Evolutionary conservation across 2,113 vertebrate genomes (phyloP).

Genomic region (Lathamus discolor): DNA sequence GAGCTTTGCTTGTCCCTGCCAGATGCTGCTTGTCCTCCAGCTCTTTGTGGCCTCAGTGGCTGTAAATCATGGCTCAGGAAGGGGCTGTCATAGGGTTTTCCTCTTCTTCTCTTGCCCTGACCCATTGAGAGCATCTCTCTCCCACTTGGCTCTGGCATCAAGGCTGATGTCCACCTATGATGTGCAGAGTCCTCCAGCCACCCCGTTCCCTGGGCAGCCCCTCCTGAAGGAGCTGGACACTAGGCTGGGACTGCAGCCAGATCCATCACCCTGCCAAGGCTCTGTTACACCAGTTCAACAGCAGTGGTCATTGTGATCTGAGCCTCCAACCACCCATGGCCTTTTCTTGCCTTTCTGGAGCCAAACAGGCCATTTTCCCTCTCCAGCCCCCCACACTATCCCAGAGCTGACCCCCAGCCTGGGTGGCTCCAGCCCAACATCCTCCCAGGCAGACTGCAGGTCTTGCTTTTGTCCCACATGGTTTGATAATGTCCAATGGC

Average conservation of each 20-base stretch:
- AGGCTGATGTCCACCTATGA: neutral
- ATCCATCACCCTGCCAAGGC: neutral
- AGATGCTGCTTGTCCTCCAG: neutral
- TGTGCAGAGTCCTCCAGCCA: neutral
- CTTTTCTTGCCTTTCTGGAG: neutral
- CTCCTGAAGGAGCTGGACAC: neutral
- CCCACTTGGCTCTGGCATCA: neutral
- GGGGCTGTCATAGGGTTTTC: neutral
- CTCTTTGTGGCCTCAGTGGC: accelerated
- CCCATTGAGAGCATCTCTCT: neutral
- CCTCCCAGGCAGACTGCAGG: neutral
- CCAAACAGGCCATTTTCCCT: neutral
- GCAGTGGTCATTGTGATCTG: neutral
- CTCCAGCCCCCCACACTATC: neutral
- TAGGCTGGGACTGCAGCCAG: neutral
- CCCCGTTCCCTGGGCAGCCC: neutral
- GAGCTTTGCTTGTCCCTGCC: neutral
- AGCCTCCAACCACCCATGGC: neutral
- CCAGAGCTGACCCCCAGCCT: neutral
- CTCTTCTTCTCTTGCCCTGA: neutral
- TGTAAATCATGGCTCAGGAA: neutral
- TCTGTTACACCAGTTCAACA: neutral
- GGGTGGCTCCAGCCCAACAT: neutral
- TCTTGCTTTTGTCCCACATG: neutral
- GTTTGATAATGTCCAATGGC: accelerated